Evolutionary conservation across 2,797 vertebrate genomes (phyloP), one percentile per base, ranked within the genome.

Genomic region (Phrynocephalus forsythii): DNA sequence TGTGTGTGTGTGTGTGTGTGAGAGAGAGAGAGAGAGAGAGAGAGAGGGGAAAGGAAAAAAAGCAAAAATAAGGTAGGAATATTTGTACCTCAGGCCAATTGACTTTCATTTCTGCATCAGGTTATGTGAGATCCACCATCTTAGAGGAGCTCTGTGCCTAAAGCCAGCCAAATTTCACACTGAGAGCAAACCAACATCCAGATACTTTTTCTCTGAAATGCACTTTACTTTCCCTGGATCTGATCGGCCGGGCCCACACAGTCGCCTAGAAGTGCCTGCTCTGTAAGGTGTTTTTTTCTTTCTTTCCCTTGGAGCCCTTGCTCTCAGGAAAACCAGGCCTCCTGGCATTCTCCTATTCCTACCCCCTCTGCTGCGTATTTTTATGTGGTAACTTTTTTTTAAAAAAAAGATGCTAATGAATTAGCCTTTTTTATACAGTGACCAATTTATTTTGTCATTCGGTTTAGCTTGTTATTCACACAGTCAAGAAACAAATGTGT

Each of bases 151-250:
- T 80, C 20, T 72, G 26, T 16, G 24, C 26, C 2, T 48, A 76
- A n/a, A 82, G 28, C 82, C 69, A 56, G 63, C 67, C 38, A 18
- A 26, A 38, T 82, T 44, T 44, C 86, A 30, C 4, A 28, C 76
- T 20, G 56, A 22, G 18, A 22, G 20, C 87, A 52, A 52, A 38
- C 82, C 52, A 26, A 75, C 75, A 16, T 68, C 38, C 44, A 50
- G n/a, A n/a, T 56, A 20, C 30, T 72, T 50, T 87, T 44, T 56
- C 77, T 78, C 76, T 56, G 44, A 82, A 88, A 88, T 82, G 87
- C 87, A 88, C 87, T 88, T 88, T 88, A 88, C 66, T 75, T 85
- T 84, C 56, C 69, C 78, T 85, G 87, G 71, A 69, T 84, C 52
- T n/a, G 30, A 88, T 69, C 33, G 18, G 69, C 69, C 83, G 60